Evolutionary conservation across 2,797 vertebrate species (phyloP).

Genomic region (Chelonia mydas): DNA sequence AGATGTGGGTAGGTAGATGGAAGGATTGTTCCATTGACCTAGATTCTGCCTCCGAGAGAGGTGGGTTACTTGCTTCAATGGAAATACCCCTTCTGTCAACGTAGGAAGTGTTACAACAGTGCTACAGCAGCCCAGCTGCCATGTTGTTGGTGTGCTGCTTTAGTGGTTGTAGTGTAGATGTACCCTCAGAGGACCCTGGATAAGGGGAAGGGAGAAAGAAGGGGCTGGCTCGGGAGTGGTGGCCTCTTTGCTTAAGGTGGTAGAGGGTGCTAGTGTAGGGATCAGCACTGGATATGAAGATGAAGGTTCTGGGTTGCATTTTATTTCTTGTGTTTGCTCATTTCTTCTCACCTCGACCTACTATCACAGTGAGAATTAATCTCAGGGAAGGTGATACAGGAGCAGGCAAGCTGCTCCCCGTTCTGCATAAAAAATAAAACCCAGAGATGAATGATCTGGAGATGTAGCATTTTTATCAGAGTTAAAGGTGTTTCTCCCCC

Average conservation of each 20-base stretch:
- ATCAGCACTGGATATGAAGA: not conserved
- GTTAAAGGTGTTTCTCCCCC: not conserved
- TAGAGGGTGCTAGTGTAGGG: not conserved
- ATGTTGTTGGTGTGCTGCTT: not conserved
- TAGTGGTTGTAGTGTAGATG: not conserved
- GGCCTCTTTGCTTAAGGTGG: not conserved
- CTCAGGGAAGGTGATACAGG: conserved; percentile 9
- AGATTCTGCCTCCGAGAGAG: not conserved
- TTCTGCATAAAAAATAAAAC: conserved; percentile 46
- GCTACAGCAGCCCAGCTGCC: not conserved
- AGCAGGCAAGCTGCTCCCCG: not conserved
- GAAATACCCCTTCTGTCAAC: not conserved
- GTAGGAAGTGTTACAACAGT: not conserved
- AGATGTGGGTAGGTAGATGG: no score
- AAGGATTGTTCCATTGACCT: no score
- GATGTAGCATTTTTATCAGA: not conserved
- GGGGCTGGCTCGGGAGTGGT: not conserved
- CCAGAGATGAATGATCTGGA: not conserved
- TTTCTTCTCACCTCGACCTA: conserved; percentile 32
- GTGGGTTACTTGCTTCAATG: not conserved
- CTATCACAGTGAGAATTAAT: conserved; percentile 23
- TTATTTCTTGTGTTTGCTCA: not conserved
- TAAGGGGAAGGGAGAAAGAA: not conserved
- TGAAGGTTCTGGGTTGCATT: not conserved
- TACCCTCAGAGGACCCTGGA: fast-evolving